Base-by-base conservation (phyloP, 1,140 invertebrate genomes). In the Ridgeia piscesae region DNA sequence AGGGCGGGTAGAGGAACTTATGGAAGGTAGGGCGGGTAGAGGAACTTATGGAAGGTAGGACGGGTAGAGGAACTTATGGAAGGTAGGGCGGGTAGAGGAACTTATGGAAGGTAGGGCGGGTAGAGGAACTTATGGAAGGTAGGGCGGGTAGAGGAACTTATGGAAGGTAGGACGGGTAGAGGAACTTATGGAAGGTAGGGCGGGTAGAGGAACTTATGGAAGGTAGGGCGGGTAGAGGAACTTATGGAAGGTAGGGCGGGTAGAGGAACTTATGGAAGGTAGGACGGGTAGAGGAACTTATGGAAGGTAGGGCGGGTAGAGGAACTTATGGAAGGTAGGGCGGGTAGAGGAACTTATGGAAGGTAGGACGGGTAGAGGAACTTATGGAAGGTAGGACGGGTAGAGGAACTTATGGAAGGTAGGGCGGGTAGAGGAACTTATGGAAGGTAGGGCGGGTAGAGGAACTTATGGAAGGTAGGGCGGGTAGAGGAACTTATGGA, bases 101-200 rank as follows among this genome's bases (percentile, higher is more conserved):
- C 42, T 6, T 42, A 42, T 93, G 99, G 98, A 21, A 99, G 99
- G 96, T 98, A 99, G 6, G 98, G 98, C 88, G 98, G 98, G 95
- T 98, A 98, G 95, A 99, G 99, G 98, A 98, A 98, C 95, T 97
- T 99, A 91, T 98, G 98, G 0, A 98, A 99, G 97, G 98, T 98
- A 92, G 34, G 21, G 58, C 27, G 27, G 58, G 1, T 17, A 77
- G 14, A 8, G 6, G 11, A 77, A 77, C 58, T 14, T 77, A 77
- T 77, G 27, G 27, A 6, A 77, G 11, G 58, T 77, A 77, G 58
- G 58, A 21, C 58, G 14, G 11, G 2, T 21, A 77, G 58, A 14
- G 27, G 58, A 77, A 77, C 58, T 14, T 77, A 77, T 17, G 11
- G 58, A 6, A 77, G 58, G 58, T 31, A 77, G 58, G 58, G 58